phyloP scores from a whole-genome alignment of 2,888 invertebrate genomes.

The Diarsia mendica region DNA sequence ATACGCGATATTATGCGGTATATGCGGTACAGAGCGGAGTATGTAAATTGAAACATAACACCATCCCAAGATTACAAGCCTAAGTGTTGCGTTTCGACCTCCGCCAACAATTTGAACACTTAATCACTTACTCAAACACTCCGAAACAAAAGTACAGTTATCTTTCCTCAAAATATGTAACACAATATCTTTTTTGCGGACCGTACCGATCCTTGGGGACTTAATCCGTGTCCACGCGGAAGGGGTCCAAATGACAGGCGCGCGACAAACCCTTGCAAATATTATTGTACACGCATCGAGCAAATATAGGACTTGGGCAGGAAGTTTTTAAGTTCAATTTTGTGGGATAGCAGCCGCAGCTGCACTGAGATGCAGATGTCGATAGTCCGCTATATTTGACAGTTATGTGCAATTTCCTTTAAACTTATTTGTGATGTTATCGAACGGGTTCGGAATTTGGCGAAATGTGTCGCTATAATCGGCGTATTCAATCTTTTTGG shows the following conservation, averaged over 20 bases:
- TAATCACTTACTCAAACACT: constrained; percentile 56
- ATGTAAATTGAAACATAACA: constrained; percentile 30
- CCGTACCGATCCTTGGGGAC: constrained; percentile 71
- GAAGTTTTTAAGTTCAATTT: constrained; percentile 20
- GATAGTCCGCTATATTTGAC: constrained; percentile 64
- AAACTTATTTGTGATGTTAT: constrained; percentile 65
- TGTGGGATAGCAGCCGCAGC: constrained; percentile 54
- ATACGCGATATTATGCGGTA: too few relatives aligned
- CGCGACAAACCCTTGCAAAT: constrained; percentile 71
- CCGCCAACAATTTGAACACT: constrained; percentile 31
- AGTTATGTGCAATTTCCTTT: constrained; percentile 76
- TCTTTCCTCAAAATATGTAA: constrained; percentile 56
- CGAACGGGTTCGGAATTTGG: constrained; percentile 37
- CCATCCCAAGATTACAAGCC: constrained; percentile 21
- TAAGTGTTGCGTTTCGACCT: constrained; percentile 45
- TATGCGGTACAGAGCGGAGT: not conserved
- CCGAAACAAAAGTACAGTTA: constrained; percentile 69
- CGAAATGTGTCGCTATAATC: constrained; percentile 35
- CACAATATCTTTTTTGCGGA: constrained; percentile 70
- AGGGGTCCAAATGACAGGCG: constrained; percentile 86
- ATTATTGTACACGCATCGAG: constrained; percentile 64
- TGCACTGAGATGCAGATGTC: constrained; percentile 69
- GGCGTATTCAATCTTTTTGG: constrained; percentile 7
- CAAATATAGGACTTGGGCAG: not conserved
- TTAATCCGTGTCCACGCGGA: constrained; percentile 83